Evolutionary conservation across 2,888 invertebrate genomes (phyloP), one percentile per base, ranked within the genome.

Genomic region (Reticulitermes lucifugus): DNA sequence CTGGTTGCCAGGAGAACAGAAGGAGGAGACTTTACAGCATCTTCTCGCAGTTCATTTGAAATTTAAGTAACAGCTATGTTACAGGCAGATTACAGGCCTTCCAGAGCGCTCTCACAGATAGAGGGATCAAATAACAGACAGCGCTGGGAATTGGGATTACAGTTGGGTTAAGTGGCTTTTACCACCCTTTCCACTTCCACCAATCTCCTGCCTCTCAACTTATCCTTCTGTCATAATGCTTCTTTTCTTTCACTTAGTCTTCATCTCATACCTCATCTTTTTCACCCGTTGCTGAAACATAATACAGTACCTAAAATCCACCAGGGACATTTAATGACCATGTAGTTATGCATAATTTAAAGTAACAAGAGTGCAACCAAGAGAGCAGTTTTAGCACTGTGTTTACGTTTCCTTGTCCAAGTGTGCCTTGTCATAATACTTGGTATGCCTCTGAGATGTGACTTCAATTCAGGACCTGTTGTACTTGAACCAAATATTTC

Each of bases 221-320:
- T 70, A 83, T 82, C 80, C 77, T 84, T 79, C 70, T 59, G 77
- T 79, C 51, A 79, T 83, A 85, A 87, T 55, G 10, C 29, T 35
- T 75, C 55, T 35, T 75, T 29, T 10, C 51, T 12, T 59, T 55
- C 83, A 46, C 51, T 25, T 14, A 29, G 14, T 75, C 29, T 35
- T 51, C 18, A 46, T 55, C 43, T 35, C 51, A 83, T 84, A 85
- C 83, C 86, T 81, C 85, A 81, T 80, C 80, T 83, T 79, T 70
- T 86, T 84, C 77, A 71, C 71, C 65, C 46, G 25, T 77, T 25
- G n/a, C 46, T 77, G 46, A 43, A 46, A 4, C n/a, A 5, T 73
- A 73, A 41, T 73, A 41, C 41, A 3, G 73, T 14, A 7, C 18
- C 41, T 21, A 77, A 46, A 77, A 77, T 18, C 25, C 77, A 46